A percentile compares a stretch with the other conserved stretches of the same genome.
phyloP scores from a whole-genome alignment of 2,888 invertebrate genomes.

The Napeogenes sylphis region DNA sequence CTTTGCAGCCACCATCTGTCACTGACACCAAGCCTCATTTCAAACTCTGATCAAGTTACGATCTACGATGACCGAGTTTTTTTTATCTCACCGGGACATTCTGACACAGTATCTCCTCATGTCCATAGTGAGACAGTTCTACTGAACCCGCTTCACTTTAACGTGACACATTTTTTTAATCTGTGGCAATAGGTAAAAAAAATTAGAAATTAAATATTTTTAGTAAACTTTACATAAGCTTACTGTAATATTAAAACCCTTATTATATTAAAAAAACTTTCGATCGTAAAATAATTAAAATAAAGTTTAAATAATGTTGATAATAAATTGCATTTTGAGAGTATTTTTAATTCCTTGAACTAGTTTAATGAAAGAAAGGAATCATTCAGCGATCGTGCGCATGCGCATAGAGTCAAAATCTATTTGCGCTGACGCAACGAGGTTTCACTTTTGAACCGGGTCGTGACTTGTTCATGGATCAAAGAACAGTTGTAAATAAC shows the following conservation, averaged over 20 bases:
- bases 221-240: too few relatives aligned
- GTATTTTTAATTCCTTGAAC: constrained; percentile 7
- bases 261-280: too few relatives aligned
- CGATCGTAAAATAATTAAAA: too few relatives aligned
- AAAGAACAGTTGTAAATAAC: constrained; percentile 8
- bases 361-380: constrained; percentile 20
- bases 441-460: constrained; percentile 40
- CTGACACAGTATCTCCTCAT: constrained; percentile 18
- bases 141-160: constrained; percentile 18
- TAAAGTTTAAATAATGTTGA: too few relatives aligned
- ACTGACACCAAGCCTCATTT: constrained; percentile 14
- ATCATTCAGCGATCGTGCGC: background rate
- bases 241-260: too few relatives aligned
- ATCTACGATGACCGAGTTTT: constrained; percentile 28
- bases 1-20: background rate
- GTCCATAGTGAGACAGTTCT: constrained; percentile 19
- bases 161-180: constrained; percentile 20
- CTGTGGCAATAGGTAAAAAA: constrained; percentile 7
- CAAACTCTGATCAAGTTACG: constrained; percentile 19
- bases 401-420: constrained; percentile 23
- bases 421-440: constrained; percentile 37
- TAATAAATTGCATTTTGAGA: background rate
- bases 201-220: background rate
- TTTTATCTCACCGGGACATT: constrained; percentile 22
- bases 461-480: constrained; percentile 34